A percentile compares a stretch with the other conserved stretches of the same genome.
Evolutionary conservation across 1,140 invertebrate species (phyloP).

Genomic region (Chionoecetes opilio): DNA sequence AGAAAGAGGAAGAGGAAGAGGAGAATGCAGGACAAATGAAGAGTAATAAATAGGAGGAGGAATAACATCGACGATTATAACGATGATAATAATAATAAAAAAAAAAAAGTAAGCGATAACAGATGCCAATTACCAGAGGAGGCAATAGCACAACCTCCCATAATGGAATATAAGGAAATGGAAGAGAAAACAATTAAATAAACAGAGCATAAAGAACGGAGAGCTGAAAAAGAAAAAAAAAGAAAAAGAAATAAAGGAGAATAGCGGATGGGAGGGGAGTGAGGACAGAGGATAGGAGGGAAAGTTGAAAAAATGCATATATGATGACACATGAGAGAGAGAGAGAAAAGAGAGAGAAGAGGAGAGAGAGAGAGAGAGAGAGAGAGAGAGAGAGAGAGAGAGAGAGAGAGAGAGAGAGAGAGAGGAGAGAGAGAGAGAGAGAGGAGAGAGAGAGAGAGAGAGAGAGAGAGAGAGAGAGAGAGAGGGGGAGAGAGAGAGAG

Average conservation of each 20-base stretch:
- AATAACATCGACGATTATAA: too few species aligned
- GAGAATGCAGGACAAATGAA: too few species aligned
- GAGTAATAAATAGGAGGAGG: too few species aligned
- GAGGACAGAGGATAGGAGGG: background rate
- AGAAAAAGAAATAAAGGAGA: background rate
- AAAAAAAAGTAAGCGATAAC: too few species aligned
- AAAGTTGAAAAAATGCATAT: background rate
- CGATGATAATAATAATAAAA: too few species aligned
- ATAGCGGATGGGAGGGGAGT: background rate
- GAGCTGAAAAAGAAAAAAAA: too few species aligned
- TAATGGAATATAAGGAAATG: too few species aligned
- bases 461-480: background rate
- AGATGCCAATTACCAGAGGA: too few species aligned
- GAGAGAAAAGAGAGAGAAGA: background rate
- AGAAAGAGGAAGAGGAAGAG: too few species aligned
- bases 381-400: background rate
- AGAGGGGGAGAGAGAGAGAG: background rate
- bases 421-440: background rate
- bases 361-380: background rate
- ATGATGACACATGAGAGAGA: background rate
- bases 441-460: background rate
- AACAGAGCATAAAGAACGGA: too few species aligned
- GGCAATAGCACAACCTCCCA: too few species aligned
- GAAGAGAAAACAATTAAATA: too few species aligned
- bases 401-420: background rate